Evolutionary conservation across 2,113 vertebrate genomes (phyloP).

Genomic region (Crypturellus undulatus): DNA sequence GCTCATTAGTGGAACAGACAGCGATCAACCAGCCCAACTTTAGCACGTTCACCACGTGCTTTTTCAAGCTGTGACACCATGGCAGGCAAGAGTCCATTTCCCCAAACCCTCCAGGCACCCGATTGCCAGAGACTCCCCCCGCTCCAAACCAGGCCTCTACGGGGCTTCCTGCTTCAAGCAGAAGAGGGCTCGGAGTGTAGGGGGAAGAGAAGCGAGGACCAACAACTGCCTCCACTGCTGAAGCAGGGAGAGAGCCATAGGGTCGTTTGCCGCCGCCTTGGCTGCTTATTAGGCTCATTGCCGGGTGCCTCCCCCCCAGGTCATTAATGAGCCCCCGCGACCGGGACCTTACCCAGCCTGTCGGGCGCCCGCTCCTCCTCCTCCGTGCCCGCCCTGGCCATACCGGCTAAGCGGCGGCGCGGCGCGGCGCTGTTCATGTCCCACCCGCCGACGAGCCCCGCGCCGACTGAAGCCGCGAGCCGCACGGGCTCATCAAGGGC

Average conservation of each 20-base stretch:
- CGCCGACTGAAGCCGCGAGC: not conserved
- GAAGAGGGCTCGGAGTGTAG: too few relatives aligned
- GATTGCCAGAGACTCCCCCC: too few relatives aligned
- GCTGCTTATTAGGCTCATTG: not conserved
- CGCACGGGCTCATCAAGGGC: too few relatives aligned
- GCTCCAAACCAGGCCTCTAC: rapidly evolving
- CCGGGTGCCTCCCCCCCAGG: not conserved
- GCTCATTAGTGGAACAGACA: rapidly evolving
- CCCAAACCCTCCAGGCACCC: rapidly evolving
- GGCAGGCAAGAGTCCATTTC: rapidly evolving
- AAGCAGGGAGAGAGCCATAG: rapidly evolving
- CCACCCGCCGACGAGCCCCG: not conserved
- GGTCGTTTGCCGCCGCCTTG: not conserved
- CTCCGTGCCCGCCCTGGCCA: not conserved
- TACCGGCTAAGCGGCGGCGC: not conserved
- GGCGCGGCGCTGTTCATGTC: not conserved
- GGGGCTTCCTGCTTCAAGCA: rapidly evolving
- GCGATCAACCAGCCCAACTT: rapidly evolving
- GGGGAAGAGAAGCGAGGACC: too few relatives aligned
- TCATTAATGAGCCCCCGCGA: not conserved
- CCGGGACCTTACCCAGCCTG: not conserved
- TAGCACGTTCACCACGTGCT: rapidly evolving
- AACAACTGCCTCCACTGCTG: too few relatives aligned
- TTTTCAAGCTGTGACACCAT: not conserved
- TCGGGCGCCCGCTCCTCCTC: rapidly evolving